These are phyloP conservation scores for Musca domestica DNA, from an alignment of 1,140 invertebrate species.

Conservation along the genomic window DNA sequence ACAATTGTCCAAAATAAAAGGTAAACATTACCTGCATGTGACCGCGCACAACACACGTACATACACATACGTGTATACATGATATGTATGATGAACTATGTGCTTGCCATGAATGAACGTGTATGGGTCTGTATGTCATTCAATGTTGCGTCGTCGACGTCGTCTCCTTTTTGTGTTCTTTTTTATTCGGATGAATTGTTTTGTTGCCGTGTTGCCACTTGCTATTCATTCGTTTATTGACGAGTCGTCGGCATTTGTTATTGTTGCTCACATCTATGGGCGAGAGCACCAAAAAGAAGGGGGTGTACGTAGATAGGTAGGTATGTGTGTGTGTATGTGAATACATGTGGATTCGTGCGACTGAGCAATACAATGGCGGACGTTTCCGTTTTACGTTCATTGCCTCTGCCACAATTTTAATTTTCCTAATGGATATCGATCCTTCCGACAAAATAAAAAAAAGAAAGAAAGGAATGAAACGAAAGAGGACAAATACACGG, in stretches of 20 bases:
- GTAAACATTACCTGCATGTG: too few relatives aligned
- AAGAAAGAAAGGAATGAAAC: constrained; percentile 3
- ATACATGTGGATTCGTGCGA: background rate
- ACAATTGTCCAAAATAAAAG: too few relatives aligned
- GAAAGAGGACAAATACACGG: background rate
- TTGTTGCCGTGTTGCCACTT: constrained; percentile 23
- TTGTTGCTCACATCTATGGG: background rate
- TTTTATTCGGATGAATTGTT: constrained; percentile 9
- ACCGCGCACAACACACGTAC: too few relatives aligned
- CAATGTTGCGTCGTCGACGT: constrained; percentile 21
- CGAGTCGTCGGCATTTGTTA: constrained; percentile 16
- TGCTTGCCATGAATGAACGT: background rate
- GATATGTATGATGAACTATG: background rate
- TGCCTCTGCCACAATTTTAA: constrained; percentile 55
- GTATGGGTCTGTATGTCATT: constrained; percentile 2
- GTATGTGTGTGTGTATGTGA: constrained; percentile 5
- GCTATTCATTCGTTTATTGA: constrained; percentile 20
- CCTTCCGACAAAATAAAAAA: constrained; percentile 28
- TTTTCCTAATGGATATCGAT: constrained; percentile 55
- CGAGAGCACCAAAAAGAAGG: background rate
- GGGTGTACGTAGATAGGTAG: background rate
- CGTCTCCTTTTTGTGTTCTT: background rate
- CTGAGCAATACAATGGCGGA: constrained; percentile 22
- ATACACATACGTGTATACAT: too few relatives aligned
- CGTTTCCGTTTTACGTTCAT: constrained; percentile 53